Base-by-base conservation (phyloP, 2,113 vertebrate species). In the Sebastes schlegelii region DNA sequence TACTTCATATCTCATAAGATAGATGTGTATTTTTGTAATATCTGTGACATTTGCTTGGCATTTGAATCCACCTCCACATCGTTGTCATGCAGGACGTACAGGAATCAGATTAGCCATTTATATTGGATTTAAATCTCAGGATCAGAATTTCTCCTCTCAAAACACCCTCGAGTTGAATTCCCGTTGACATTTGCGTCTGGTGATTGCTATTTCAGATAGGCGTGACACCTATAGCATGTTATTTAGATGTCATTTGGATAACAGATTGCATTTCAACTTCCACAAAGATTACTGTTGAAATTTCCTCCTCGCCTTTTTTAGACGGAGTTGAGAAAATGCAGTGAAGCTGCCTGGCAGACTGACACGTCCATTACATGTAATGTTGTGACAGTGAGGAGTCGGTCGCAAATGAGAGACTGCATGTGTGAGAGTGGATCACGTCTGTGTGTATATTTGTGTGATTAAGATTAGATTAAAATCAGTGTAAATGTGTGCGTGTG, bases 11-110 rank as follows among this genome's bases (percentile, higher is more conserved):
- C 79, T 75, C 74, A 64, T 60, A 62, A 73, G 65, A 83, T 80
- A 72, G 54, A 55, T 86, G 77, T 70, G 34, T 66, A 16, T 87
- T 87, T 83, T 74, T 71, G 26, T 76, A 90, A 88, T 79, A 87
- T 74, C 77, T 52, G 80, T 91, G 91, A 92, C 93, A 92, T 94
- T 94, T 94, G 79, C 77, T 64, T 91, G 93, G 83, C 91, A 93
- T 92, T 93, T 93, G 66, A 87, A 83, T 70, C 81, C 76, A 82
- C 81, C 66, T 84, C 80, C 83, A 78, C 72, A 2, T 48, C 40
- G n/a, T 62, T 76, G 68, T 58, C 74, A 16, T 61, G 66, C 83
- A 42, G 81, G 51, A 66, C 48, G 5, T 63, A 48, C 65, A 70
- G 48, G 75, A 77, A 34, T 82, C 82, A 87, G 79, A 89, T 86